phyloP scores from a whole-genome alignment of 2,113 vertebrate genomes.

The Scomber scombrus region DNA sequence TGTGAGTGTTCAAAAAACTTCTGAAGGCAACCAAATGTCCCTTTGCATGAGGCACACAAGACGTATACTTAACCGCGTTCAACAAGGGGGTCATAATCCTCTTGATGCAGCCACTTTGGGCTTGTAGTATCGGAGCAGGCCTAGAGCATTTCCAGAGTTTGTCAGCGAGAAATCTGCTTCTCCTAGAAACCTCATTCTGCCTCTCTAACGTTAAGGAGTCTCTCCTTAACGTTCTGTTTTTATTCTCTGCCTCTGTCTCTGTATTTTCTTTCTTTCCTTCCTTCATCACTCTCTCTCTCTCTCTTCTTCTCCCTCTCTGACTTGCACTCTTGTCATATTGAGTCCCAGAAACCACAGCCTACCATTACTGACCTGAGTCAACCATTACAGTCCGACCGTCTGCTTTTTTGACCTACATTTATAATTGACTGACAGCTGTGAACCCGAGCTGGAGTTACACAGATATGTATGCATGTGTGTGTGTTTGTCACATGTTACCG shows the following conservation, averaged over 20 bases:
- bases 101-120: constrained; percentile 22
- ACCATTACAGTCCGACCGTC: constrained; percentile 29
- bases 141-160: constrained; percentile 29
- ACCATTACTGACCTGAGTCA: constrained; percentile 39
- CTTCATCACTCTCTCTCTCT: neutral
- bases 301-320: neutral
- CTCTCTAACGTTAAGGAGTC: constrained; percentile 18
- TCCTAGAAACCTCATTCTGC: constrained; percentile 36
- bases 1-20: constrained; percentile 13
- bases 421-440: constrained; percentile 59
- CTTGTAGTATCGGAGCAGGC: neutral
- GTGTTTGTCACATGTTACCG: neutral
- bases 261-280: neutral
- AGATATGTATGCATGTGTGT: constrained; percentile 19
- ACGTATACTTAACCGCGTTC: constrained; percentile 19
- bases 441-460: constrained; percentile 22
- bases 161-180: constrained; percentile 46
- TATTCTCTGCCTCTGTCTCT: neutral
- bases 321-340: neutral
- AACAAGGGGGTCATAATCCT: constrained; percentile 30
- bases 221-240: constrained; percentile 6
- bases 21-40: constrained; percentile 30
- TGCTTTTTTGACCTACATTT: constrained; percentile 64
- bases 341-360: constrained; percentile 29
- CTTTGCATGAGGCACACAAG: constrained; percentile 3